Conservation (phyloP, 2,113 vertebrate species). For the Pelmatolapia mariae region DNA sequence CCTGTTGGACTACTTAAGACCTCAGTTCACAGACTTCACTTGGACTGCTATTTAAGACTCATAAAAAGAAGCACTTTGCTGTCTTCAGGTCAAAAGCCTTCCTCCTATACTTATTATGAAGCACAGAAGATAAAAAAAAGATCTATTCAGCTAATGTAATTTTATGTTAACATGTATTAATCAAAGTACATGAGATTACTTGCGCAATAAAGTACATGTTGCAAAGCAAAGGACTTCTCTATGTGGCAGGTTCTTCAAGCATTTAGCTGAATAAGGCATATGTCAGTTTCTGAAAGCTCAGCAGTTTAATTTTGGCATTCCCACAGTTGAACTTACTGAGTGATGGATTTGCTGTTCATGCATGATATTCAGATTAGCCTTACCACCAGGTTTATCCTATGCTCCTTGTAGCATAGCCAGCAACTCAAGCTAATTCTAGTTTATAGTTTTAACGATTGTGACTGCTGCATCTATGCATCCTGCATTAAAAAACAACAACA, state of each 20-base stretch:
- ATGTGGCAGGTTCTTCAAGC: fast-evolving
- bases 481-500: background rate
- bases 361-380: background rate
- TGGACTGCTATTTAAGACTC: background rate
- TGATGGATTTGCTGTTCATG: background rate
- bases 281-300: background rate
- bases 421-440: fast-evolving
- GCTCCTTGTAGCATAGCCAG: fast-evolving
- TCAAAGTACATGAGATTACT: background rate
- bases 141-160: background rate
- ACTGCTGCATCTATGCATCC: background rate
- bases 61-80: background rate
- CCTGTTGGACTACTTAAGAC: background rate
- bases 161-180: background rate
- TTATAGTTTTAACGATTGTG: background rate
- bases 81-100: background rate
- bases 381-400: background rate
- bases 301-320: background rate
- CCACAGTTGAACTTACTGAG: background rate
- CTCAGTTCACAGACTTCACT: background rate
- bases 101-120: background rate
- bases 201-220: fast-evolving
- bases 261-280: background rate
- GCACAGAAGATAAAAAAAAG: background rate
- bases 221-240: background rate